Base-by-base conservation (phyloP, 2,888 invertebrate genomes). In the Archips xylosteana region DNA sequence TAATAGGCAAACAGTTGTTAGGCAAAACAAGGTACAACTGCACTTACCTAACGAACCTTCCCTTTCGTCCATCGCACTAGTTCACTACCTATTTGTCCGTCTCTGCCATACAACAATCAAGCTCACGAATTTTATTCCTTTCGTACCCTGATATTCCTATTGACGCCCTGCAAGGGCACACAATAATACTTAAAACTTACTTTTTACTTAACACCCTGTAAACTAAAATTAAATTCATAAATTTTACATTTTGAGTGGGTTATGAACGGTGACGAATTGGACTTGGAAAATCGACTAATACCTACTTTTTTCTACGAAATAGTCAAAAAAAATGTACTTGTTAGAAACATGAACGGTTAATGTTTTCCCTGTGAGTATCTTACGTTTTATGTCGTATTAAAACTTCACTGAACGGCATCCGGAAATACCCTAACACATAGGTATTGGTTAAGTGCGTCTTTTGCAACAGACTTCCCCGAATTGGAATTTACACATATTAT, bases 361-460 rank as follows among this genome's bases (percentile, higher is more conserved):
- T 3, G 57, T 57, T 32, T 57, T 23, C 54, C 9, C 15, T 8
- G 54, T 54, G 2, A 15, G 15, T 23, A 23, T 23, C 23, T 23
- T 54, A 23, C 23, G 2, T 23, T 23, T 54, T 6, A 15, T 23
- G 23, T 32, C 32, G 57, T 32, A 32, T 2, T 57, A 1, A 32
- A 32, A 57, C 32, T 12, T 57, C 9, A 57, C 32, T 54, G 8
- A 23, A 54, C 23, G 23, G 8, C 54, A n/a, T 54, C 57, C 23
- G 57, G 57, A 57, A 57, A 57, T 57, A 57, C 57, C 57, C 57
- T 57, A 57, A 57, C 32, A 32, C 57, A 32, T 57, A 57, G 23
- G 54, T 54, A 54, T 54, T 54, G 12, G 23, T 45, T 49, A n/a
- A 49, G 57, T 32, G 23, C 57, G 57, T 32, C 32, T 57, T 57